Conservation (phyloP, 2,888 invertebrate species). For the Phyllotreta striolata region DNA sequence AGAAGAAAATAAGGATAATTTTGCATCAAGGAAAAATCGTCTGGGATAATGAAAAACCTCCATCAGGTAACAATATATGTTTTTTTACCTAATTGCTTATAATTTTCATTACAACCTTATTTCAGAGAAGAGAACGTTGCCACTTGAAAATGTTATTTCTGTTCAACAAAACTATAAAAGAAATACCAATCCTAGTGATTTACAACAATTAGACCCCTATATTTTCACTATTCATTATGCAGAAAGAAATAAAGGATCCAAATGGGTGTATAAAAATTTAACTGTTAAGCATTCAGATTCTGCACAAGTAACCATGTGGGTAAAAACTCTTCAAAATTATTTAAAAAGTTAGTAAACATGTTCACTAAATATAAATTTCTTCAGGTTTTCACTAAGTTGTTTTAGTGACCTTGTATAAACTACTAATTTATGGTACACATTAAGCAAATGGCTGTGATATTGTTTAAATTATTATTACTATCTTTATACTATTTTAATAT, state of each 20-base stretch:
- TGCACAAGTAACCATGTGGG: slow-evolving; percentile 70
- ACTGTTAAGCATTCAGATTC: slow-evolving; percentile 69
- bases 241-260: slow-evolving; percentile 64
- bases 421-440: too few relatives aligned
- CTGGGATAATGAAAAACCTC: slow-evolving; percentile 69
- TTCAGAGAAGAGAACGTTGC: slow-evolving; percentile 65
- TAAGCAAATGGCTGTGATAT: too few relatives aligned
- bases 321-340: slow-evolving; percentile 66
- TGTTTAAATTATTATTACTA: too few relatives aligned
- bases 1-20: slow-evolving; percentile 69
- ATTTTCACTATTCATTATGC: slow-evolving; percentile 72
- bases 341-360: slow-evolving; percentile 60
- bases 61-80: slow-evolving; percentile 62
- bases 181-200: slow-evolving; percentile 57
- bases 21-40: slow-evolving; percentile 69
- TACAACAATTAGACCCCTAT: slow-evolving; percentile 56
- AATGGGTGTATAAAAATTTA: slow-evolving; percentile 67
- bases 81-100: neutral
- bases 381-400: neutral
- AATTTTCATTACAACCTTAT: slow-evolving; percentile 16
- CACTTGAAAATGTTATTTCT: slow-evolving; percentile 66
- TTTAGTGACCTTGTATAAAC: too few relatives aligned
- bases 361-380: neutral
- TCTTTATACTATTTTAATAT: too few relatives aligned
- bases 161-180: slow-evolving; percentile 62